Evolutionary conservation across 2,797 vertebrate genomes (phyloP).

Genomic region (Semaprochilodus insignis): DNA sequence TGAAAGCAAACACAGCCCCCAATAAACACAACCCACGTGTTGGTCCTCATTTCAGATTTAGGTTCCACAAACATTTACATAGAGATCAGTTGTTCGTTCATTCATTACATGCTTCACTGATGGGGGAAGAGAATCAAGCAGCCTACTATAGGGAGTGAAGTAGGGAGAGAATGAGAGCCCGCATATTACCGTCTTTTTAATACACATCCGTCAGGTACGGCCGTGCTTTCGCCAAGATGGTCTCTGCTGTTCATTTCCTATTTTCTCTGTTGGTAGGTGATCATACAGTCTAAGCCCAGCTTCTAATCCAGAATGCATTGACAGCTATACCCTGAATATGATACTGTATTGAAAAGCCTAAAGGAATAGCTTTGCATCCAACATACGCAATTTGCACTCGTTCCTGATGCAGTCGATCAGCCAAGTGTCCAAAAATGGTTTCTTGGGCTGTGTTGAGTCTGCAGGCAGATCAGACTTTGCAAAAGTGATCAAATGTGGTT

Average conservation of each 20-base stretch:
- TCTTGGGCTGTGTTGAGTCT: no score
- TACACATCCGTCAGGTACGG: neutral
- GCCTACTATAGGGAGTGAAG: conserved; percentile 6
- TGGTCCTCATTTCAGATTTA: conserved; percentile 26
- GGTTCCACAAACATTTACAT: conserved; percentile 44
- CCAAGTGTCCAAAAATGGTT: no score
- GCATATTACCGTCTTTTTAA: neutral
- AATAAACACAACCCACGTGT: conserved; percentile 38
- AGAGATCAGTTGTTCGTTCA: conserved; percentile 36
- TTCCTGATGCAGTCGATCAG: no score
- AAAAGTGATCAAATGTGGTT: no score
- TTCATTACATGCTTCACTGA: conserved; percentile 45
- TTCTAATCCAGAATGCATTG: neutral
- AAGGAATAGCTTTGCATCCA: no score
- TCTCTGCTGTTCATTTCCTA: neutral
- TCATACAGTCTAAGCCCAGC: no score
- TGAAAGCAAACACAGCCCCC: conserved; percentile 19
- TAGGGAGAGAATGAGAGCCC: neutral
- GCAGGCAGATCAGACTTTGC: no score
- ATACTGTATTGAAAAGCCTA: no score
- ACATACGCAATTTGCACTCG: no score
- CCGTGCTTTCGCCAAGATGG: neutral
- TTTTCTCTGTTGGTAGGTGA: neutral
- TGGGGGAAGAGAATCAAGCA: neutral
- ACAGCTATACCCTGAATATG: neutral